Conservation (phyloP, 2,113 vertebrate species). For the Columba janthina region DNA sequence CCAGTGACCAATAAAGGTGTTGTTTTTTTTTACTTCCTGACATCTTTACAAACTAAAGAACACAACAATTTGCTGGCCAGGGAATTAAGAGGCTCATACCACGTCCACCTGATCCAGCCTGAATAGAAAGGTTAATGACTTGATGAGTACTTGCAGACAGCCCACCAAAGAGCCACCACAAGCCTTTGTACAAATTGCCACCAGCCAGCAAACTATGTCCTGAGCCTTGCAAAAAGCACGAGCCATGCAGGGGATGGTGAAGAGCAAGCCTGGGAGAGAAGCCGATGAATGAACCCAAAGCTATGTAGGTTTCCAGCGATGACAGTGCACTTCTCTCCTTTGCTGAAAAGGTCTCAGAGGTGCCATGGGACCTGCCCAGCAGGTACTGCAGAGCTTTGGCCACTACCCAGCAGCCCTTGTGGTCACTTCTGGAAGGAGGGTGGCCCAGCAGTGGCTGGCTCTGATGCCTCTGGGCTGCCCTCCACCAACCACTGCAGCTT, state of each 20-base stretch:
- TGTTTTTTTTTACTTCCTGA: not conserved
- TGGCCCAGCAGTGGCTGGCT: not conserved
- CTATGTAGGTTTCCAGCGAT: not conserved
- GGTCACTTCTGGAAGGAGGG: not conserved
- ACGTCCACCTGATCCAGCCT: not conserved
- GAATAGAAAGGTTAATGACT: not conserved
- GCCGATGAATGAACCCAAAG: not conserved
- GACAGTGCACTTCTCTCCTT: not conserved
- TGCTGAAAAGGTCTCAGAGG: not conserved
- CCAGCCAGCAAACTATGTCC: not conserved
- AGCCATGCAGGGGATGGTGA: fast-evolving
- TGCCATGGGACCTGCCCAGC: not conserved
- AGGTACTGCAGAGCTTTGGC: not conserved
- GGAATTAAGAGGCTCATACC: not conserved
- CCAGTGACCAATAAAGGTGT: not conserved
- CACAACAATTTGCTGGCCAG: not conserved
- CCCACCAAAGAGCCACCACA: not conserved
- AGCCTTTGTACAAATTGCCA: not conserved
- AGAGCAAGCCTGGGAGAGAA: not conserved
- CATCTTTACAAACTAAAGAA: not conserved
- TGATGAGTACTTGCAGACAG: not conserved
- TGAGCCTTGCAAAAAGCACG: not conserved
- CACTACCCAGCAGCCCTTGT: fast-evolving
- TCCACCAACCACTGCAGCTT: not conserved
- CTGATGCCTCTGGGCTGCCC: not conserved